Evolutionary conservation across 2,113 vertebrate genomes (phyloP).

Genomic region (Mastomys coucha): DNA sequence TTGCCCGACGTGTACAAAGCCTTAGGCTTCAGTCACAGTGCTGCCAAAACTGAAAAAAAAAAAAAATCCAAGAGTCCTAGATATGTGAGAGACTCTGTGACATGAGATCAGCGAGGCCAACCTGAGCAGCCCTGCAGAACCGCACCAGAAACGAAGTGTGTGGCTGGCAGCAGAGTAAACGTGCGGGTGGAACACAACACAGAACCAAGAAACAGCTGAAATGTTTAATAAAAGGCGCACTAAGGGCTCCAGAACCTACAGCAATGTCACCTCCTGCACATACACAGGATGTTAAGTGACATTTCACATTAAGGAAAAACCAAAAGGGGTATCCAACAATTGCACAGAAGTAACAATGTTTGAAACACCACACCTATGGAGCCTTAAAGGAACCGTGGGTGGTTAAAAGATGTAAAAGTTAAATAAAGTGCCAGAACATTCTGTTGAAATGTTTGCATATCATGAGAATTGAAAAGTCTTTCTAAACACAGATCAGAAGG

Average conservation of each 20-base stretch:
- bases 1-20: background rate
- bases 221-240: background rate
- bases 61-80: background rate
- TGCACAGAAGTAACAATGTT: conserved; percentile 32
- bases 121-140: background rate
- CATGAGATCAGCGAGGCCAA: background rate
- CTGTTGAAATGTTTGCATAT: conserved; percentile 46
- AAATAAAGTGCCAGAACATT: conserved; percentile 56
- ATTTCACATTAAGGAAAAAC: conserved; percentile 39
- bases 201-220: background rate
- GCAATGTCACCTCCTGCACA: conserved; percentile 23
- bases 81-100: too few relatives aligned
- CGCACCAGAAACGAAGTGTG: background rate
- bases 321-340: background rate
- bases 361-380: conserved; percentile 22
- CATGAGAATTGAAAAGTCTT: conserved; percentile 15
- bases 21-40: background rate
- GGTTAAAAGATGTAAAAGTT: conserved; percentile 50
- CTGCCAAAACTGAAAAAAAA: background rate
- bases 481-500: conserved; percentile 51
- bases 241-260: background rate
- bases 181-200: background rate
- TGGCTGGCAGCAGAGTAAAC: background rate
- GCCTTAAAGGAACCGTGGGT: background rate
- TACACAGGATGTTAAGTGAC: background rate